Evolutionary conservation across 2,888 invertebrate genomes (phyloP).

Genomic region (Balanococcus diminutus): DNA sequence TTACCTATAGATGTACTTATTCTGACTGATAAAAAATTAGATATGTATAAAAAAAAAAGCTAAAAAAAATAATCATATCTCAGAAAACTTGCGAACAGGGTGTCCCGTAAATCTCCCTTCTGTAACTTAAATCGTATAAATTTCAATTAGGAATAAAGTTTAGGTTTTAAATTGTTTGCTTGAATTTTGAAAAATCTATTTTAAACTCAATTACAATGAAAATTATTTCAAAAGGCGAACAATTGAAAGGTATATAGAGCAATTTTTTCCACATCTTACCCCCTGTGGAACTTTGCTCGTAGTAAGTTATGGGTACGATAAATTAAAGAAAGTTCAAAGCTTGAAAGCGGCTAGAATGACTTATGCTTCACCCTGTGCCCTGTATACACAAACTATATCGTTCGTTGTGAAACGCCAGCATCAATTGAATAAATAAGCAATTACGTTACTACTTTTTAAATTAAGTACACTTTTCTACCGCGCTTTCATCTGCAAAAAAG

Average conservation of each 20-base stretch:
- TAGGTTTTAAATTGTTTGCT: neutral
- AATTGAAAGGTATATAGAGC: neutral
- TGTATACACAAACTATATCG: neutral
- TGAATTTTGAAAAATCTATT: no score
- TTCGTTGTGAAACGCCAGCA: neutral
- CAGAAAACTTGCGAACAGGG: no score
- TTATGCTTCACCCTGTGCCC: neutral
- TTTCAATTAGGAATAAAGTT: neutral
- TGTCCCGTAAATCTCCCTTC: neutral
- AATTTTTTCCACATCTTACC: neutral
- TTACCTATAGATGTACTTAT: neutral
- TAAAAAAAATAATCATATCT: no score
- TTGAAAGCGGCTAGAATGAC: neutral
- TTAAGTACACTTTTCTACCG: neutral
- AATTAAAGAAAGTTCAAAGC: neutral
- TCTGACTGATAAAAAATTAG: neutral
- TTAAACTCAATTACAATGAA: neutral
- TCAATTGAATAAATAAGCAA: conserved; percentile 11
- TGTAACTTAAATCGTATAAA: neutral
- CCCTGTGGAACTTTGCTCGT: neutral
- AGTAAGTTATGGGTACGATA: neutral
- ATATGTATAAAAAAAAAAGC: neutral
- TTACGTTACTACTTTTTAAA: neutral
- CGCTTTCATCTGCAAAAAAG: neutral
- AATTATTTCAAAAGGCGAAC: neutral